Percentiles rank a stretch among this genome's conserved stretches.
Evolutionary conservation across 92 coral and sea anemone genomes (phyloP).

Genomic region (Isaurus tuberculatus): DNA sequence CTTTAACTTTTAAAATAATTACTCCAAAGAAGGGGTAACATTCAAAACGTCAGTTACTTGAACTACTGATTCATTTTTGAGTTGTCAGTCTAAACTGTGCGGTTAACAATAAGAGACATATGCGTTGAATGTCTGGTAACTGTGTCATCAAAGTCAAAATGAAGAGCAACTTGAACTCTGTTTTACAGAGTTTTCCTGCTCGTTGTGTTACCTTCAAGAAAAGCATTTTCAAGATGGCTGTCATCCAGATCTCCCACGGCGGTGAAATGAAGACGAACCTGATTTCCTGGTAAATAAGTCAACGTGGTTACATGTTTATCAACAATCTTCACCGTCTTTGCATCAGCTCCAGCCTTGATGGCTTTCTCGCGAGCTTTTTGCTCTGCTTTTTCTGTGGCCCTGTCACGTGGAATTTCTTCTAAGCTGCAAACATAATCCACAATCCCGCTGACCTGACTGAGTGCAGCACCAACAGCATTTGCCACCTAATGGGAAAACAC

Average conservation of each 20-base stretch:
- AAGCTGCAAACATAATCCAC: slow-evolving; percentile 77
- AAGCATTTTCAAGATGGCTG: background rate
- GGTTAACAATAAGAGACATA: no score
- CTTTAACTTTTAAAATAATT: no score
- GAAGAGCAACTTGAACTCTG: background rate
- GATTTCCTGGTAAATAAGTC: slow-evolving; percentile 83
- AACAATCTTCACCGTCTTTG: slow-evolving; percentile 69
- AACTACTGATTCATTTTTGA: no score
- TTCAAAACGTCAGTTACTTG: no score
- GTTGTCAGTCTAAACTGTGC: no score
- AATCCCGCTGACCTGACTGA: slow-evolving; percentile 90
- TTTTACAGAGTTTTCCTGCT: background rate
- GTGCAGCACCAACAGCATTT: slow-evolving; percentile 96
- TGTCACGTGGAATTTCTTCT: slow-evolving; percentile 66
- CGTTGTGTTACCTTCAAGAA: background rate
- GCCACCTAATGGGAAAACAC: slow-evolving; percentile 66
- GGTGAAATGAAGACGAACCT: slow-evolving; percentile 75
- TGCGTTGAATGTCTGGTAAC: no score
- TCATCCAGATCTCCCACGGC: slow-evolving; percentile 86
- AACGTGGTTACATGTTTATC: slow-evolving; percentile 71
- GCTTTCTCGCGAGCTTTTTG: slow-evolving; percentile 69
- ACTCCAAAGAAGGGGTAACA: no score
- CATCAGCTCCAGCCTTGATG: slow-evolving; percentile 74
- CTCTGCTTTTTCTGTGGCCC: slow-evolving; percentile 64
- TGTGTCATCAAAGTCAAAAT: background rate